Evolutionary conservation across 2,113 vertebrate species (phyloP).

Genomic region (chimpanzee (Pan troglodytes)): NHGRI_mPanTro3-v2.1_pri NC_072413.2:18311001-18311500

Average conservation of each 20-base stretch:
- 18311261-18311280: too few relatives aligned
- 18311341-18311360: background rate
- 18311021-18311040: constrained; percentile 69
- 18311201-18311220: background rate
- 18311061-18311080: constrained; percentile 63
- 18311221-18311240: background rate
- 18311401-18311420: background rate
- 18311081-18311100: background rate
- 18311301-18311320: background rate
- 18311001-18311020: constrained; percentile 75
- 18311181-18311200: constrained; percentile 3
- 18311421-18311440: background rate
- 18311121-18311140: background rate
- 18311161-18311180: background rate
- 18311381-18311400: background rate
- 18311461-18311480: background rate
- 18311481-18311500: background rate
- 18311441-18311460: background rate
- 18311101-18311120: background rate
- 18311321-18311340: background rate
- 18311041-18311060: constrained; percentile 64
- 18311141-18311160: background rate
- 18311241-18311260: background rate
- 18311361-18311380: background rate
- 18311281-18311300: background rate